Percentiles rank a stretch among this genome's conserved stretches.
phyloP scores from a whole-genome alignment of 1,140 invertebrate genomes.

The Theocolax elegans region DNA sequence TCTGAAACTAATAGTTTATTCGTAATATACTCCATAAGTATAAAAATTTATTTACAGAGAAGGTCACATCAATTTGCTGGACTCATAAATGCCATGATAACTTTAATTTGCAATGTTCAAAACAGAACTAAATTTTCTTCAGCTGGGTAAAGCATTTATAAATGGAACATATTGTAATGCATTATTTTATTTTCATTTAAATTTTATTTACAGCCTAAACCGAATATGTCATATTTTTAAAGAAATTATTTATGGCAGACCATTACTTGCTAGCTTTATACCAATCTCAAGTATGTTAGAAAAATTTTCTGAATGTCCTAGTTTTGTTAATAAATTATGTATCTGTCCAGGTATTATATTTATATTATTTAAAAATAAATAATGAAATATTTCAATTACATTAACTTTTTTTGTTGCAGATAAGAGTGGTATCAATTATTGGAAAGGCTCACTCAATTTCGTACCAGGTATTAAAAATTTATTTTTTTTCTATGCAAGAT shows the following conservation, averaged over 20 bases:
- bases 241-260: conserved; percentile 60
- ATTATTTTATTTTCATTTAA: neutral
- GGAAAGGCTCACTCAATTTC: conserved; percentile 55
- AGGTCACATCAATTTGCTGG: conserved; percentile 64
- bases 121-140: conserved; percentile 51
- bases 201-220: conserved; percentile 48
- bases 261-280: conserved; percentile 54
- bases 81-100: conserved; percentile 57
- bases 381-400: neutral
- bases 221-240: conserved; percentile 58
- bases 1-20: neutral
- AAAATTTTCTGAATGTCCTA: conserved; percentile 46
- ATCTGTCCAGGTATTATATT: conserved; percentile 42
- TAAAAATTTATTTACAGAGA: conserved; percentile 52
- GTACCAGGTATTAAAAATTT: conserved; percentile 50
- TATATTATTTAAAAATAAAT: neutral
- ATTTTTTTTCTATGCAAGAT: neutral
- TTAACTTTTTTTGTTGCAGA: conserved; percentile 46
- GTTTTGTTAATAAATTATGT: conserved; percentile 49
- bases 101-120: conserved; percentile 54
- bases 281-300: conserved; percentile 51
- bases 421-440: conserved; percentile 48
- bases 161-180: too few species aligned
- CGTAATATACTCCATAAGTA: too few species aligned
- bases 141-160: conserved; percentile 44